Evolutionary conservation across 2,888 invertebrate genomes (phyloP).

Genomic region (Ectemnius cavifrons): DNA sequence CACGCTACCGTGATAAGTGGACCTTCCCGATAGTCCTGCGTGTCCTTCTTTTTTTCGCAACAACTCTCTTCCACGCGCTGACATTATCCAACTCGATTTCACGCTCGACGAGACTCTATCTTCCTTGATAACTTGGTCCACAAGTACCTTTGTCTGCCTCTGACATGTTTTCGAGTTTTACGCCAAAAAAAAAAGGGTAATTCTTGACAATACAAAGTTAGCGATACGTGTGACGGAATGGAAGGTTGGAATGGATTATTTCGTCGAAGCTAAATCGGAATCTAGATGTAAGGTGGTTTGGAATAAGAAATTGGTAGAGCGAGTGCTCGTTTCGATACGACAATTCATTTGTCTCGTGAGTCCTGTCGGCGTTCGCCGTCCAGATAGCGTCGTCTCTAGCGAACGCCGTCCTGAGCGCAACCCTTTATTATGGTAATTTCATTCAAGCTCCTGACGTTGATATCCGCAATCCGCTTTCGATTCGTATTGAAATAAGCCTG

Average conservation of each 20-base stretch:
- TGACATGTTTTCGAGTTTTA: neutral
- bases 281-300: neutral
- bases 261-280: neutral
- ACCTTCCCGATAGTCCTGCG: constrained; percentile 54
- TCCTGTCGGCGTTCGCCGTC: constrained; percentile 31
- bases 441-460: constrained; percentile 66
- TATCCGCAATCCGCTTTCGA: constrained; percentile 70
- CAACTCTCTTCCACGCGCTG: constrained; percentile 2
- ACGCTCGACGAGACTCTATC: neutral
- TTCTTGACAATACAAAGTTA: too few relatives aligned
- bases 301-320: constrained; percentile 45
- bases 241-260: neutral
- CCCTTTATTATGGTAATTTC: constrained; percentile 74
- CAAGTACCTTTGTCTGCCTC: neutral
- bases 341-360: constrained; percentile 53
- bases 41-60: constrained; percentile 30
- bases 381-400: constrained; percentile 39
- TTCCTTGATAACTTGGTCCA: neutral
- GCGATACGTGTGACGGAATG: too few relatives aligned
- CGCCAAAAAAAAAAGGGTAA: too few relatives aligned
- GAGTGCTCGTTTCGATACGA: constrained; percentile 55
- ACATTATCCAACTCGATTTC: neutral
- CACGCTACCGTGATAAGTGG: constrained; percentile 4
- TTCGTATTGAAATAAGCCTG: constrained; percentile 69
- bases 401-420: constrained; percentile 27